These are phyloP conservation scores for Chloropsis cyanopogon DNA, from an alignment of 2,113 vertebrate species.

Conservation along the genomic window DNA sequence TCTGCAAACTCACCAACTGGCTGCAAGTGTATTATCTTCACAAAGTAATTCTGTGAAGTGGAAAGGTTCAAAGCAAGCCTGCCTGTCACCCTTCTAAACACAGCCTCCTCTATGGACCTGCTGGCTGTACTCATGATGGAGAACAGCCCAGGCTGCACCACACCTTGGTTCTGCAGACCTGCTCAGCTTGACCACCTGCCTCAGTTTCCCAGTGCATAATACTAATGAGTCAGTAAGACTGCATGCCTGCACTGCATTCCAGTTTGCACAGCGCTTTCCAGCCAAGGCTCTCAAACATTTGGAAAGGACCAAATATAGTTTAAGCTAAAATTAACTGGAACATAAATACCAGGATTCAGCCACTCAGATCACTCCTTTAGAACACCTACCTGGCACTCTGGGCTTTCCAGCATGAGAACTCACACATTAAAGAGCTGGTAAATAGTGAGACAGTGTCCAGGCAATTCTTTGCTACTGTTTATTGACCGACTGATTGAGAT, in stretches of 20 bases:
- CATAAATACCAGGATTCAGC: not conserved
- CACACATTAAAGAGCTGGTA: not conserved
- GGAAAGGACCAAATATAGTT: slow-evolving; percentile 9
- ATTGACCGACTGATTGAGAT: not conserved
- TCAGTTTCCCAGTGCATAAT: slow-evolving; percentile 24
- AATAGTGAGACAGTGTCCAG: not conserved
- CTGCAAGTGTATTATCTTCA: not conserved
- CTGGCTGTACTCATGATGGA: not conserved
- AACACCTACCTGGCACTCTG: not conserved
- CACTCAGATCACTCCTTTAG: not conserved
- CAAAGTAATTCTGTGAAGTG: not conserved
- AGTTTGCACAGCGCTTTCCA: not conserved
- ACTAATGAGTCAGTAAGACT: not conserved
- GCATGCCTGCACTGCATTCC: not conserved
- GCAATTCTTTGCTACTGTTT: not conserved
- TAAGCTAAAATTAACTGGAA: not conserved
- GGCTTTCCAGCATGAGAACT: not conserved
- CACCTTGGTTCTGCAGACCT: accelerated
- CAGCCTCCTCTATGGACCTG: not conserved
- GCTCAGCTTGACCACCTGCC: not conserved
- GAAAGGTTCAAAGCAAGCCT: not conserved
- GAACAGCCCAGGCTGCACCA: not conserved
- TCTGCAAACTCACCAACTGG: not conserved
- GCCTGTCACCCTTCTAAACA: not conserved
- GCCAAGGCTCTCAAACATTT: not conserved